These are phyloP conservation scores for Drepana arcuata DNA, from an alignment of 1,140 invertebrate genomes.

Conservation along the genomic window DNA sequence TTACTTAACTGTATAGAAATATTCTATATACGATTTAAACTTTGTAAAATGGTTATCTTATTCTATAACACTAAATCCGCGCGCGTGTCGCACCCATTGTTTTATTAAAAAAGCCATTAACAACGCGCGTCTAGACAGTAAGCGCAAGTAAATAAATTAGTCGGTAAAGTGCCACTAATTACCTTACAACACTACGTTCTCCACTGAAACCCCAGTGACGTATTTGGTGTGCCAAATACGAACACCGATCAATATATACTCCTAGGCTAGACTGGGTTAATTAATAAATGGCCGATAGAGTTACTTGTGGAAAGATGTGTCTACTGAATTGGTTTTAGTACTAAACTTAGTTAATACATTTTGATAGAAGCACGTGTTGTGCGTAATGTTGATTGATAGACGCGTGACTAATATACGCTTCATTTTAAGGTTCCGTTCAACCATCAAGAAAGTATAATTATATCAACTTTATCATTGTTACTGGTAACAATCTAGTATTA, in stretches of 20 bases:
- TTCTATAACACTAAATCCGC: conserved; percentile 6
- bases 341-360: conserved; percentile 12
- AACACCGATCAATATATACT: conserved; percentile 23
- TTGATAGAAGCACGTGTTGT: neutral
- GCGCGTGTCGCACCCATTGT: conserved; percentile 29
- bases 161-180: conserved; percentile 48
- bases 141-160: conserved; percentile 54
- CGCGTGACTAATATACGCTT: conserved; percentile 5
- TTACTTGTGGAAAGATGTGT: neutral
- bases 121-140: conserved; percentile 47
- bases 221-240: conserved; percentile 26
- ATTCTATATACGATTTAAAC: no score
- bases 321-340: conserved; percentile 16
- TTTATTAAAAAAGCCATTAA: conserved; percentile 48
- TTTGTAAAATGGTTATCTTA: no score
- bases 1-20: no score
- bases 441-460: no score
- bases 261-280: conserved; percentile 30
- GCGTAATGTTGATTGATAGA: conserved; percentile 7
- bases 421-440: no score
- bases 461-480: no score
- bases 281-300: conserved; percentile 25
- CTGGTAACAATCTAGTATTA: no score
- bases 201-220: conserved; percentile 18
- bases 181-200: conserved; percentile 31